Conservation (phyloP, 2,113 vertebrate genomes). For the Oryzias javanicus region DNA sequence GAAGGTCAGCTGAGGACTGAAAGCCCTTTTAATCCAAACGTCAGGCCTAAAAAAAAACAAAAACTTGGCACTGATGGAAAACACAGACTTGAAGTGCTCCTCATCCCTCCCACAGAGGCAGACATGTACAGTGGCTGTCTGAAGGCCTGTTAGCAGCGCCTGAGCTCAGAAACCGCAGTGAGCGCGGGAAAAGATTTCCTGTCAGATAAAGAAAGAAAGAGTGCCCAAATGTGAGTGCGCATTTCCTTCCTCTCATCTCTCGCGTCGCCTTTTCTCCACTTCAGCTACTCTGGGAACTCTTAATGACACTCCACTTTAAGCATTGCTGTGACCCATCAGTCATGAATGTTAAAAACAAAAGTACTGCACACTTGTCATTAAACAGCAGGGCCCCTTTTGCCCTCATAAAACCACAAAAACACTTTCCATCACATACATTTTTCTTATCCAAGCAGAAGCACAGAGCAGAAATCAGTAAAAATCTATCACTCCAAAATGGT, state of each 20-base stretch:
- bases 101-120: constrained; percentile 1
- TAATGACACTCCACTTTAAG: constrained; percentile 44
- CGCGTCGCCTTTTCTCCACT: constrained; percentile 36
- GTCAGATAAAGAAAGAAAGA: too few species aligned
- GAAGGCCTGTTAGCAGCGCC: constrained; percentile 10
- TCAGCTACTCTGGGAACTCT: constrained; percentile 54
- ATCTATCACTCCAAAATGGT: constrained; percentile 42
- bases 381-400: constrained; percentile 28
- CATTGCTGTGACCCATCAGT: constrained; percentile 46
- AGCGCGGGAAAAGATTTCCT: constrained; percentile 30
- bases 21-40: constrained; percentile 30
- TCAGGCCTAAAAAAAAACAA: constrained; percentile 23
- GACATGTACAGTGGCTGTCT: constrained; percentile 5
- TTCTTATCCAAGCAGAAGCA: too few species aligned
- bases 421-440: too few species aligned
- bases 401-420: too few species aligned
- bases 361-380: constrained; percentile 26
- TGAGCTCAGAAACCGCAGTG: constrained; percentile 45
- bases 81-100: constrained; percentile 28
- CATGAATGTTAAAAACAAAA: constrained; percentile 41
- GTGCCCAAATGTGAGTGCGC: too few species aligned
- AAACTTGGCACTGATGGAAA: constrained; percentile 31
- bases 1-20: constrained; percentile 4
- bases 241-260: constrained; percentile 43
- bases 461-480: not conserved